Conservation (phyloP, 2,888 invertebrate species). For the Agelastica alni region DNA sequence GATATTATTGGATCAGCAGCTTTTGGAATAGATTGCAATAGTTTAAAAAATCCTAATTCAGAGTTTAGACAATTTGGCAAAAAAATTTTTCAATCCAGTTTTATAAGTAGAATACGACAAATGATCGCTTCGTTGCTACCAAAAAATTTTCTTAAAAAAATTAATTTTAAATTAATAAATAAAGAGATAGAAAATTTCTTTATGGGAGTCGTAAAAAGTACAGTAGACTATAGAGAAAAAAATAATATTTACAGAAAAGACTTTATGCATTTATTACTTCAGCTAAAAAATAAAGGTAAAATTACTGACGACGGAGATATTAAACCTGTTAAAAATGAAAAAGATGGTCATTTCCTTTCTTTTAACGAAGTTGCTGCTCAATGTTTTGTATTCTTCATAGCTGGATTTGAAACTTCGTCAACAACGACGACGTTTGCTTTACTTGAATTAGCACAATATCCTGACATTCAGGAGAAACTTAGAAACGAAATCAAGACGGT, state of each 20-base stretch:
- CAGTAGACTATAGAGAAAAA: slow-evolving; percentile 45
- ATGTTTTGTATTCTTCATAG: slow-evolving; percentile 40
- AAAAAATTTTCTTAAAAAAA: not conserved
- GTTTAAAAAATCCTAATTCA: slow-evolving; percentile 59
- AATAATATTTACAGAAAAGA: slow-evolving; percentile 55
- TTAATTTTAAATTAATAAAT: not conserved
- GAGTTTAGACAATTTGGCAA: slow-evolving; percentile 50
- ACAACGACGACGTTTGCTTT: slow-evolving; percentile 42
- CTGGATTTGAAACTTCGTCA: slow-evolving; percentile 43
- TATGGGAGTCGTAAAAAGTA: slow-evolving; percentile 48
- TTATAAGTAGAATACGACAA: not conserved
- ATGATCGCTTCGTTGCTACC: slow-evolving; percentile 6
- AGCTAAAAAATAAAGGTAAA: slow-evolving; percentile 50
- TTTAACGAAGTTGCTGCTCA: slow-evolving; percentile 30
- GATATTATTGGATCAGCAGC: slow-evolving; percentile 65
- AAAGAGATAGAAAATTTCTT: slow-evolving; percentile 32
- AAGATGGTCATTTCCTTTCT: slow-evolving; percentile 6
- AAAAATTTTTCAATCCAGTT: slow-evolving; percentile 22
- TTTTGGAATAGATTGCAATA: slow-evolving; percentile 64
- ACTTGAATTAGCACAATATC: slow-evolving; percentile 37
- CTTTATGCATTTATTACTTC: slow-evolving; percentile 58
- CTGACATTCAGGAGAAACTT: slow-evolving; percentile 39
- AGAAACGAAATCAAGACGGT: slow-evolving; percentile 36
- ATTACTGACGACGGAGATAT: slow-evolving; percentile 33
- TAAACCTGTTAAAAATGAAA: slow-evolving; percentile 3